A percentile compares a stretch with the other conserved stretches of the same genome.
Conservation (phyloP, 2,888 invertebrate species). For the Ashinkailepas kermadecensis region DNA sequence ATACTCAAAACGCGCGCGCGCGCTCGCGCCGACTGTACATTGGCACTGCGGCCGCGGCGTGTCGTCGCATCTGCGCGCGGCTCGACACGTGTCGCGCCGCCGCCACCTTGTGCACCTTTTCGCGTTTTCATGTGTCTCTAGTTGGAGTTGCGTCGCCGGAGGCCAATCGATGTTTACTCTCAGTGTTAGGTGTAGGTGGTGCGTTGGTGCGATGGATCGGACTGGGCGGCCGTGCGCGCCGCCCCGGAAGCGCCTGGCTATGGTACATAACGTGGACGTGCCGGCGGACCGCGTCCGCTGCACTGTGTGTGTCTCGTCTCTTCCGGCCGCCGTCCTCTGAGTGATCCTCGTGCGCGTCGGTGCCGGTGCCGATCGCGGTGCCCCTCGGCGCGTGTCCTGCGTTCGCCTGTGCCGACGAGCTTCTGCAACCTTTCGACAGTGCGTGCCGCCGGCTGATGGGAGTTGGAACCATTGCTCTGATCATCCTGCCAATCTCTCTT, state of each 20-base stretch:
- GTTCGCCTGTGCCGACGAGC: too few relatives aligned
- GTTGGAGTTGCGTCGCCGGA: background rate
- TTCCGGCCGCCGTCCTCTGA: too few relatives aligned
- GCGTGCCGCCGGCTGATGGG: too few relatives aligned
- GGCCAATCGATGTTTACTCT: background rate
- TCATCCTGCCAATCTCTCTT: too few relatives aligned
- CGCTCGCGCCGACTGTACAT: background rate
- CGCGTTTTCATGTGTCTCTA: background rate
- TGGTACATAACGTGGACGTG: background rate
- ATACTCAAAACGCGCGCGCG: background rate
- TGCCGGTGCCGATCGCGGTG: too few relatives aligned
- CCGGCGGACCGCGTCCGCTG: background rate
- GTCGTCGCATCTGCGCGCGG: background rate
- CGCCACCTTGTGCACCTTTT: background rate
- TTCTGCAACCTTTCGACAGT: too few relatives aligned
- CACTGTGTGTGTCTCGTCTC: too few relatives aligned
- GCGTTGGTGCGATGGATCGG: background rate
- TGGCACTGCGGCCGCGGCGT: background rate
- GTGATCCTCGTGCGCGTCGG: too few relatives aligned
- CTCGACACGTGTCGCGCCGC: background rate
- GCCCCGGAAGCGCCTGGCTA: slow-evolving; percentile 14
- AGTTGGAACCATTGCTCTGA: too few relatives aligned
- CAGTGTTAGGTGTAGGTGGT: slow-evolving; percentile 5
- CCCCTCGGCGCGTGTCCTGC: too few relatives aligned
- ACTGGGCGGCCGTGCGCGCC: background rate